These are phyloP conservation scores for Macropodus opercularis DNA, from an alignment of 2,797 vertebrate genomes.

Conservation along the genomic window DNA sequence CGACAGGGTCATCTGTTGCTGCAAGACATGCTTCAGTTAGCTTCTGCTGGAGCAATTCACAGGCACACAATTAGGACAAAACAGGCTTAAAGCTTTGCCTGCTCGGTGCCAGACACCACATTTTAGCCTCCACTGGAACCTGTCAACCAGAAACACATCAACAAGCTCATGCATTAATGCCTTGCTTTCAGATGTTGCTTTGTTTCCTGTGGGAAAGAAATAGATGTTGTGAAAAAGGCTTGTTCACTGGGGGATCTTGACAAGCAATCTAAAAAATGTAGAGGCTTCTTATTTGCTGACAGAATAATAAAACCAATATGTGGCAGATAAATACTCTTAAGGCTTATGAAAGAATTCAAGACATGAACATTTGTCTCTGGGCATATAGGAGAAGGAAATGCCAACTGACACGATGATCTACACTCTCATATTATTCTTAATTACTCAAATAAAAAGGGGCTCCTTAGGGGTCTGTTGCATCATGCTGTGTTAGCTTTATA, in stretches of 20 bases:
- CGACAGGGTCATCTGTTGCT: background rate
- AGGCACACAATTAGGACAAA: slow-evolving; percentile 39
- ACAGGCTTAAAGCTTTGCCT: slow-evolving; percentile 48
- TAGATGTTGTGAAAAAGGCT: background rate
- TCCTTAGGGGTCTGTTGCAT: too few species aligned
- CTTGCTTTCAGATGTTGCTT: slow-evolving; percentile 24
- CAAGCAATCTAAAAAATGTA: slow-evolving; percentile 1
- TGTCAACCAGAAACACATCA: slow-evolving; percentile 4
- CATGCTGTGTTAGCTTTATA: too few species aligned
- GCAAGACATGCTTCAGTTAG: slow-evolving; percentile 17
- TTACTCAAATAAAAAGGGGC: too few species aligned
- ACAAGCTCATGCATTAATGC: slow-evolving; percentile 8
- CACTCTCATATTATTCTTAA: too few species aligned
- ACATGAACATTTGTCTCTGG: background rate
- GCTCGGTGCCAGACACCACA: slow-evolving; percentile 22
- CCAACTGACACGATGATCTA: background rate
- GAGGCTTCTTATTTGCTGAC: background rate
- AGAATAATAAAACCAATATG: background rate
- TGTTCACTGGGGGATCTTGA: slow-evolving; percentile 18
- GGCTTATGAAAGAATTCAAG: too few species aligned
- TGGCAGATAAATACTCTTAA: background rate
- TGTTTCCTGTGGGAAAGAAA: slow-evolving; percentile 45
- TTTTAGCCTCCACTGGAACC: slow-evolving; percentile 29
- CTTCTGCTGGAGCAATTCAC: slow-evolving; percentile 12
- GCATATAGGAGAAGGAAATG: background rate